These are phyloP conservation scores for Aporrectodea caliginosa DNA, from an alignment of 1,140 invertebrate species.

Conservation along the genomic window DNA sequence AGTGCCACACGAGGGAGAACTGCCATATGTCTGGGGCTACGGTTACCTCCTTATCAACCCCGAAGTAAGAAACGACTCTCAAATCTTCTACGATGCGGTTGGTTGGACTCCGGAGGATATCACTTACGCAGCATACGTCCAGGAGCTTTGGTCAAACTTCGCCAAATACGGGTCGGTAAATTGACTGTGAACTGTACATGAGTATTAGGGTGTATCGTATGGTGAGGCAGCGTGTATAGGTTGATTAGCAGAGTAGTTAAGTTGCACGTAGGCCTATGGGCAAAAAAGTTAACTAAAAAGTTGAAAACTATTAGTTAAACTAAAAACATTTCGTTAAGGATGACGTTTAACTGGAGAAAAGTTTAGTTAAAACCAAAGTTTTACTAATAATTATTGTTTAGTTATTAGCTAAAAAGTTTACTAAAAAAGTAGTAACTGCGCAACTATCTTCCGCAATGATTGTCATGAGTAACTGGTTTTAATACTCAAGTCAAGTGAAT, in stretches of 20 bases:
- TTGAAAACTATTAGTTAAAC: not conserved
- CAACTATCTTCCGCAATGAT: too few relatives aligned
- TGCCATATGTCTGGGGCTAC: constrained; percentile 11
- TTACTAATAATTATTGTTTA: too few relatives aligned
- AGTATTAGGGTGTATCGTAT: too few relatives aligned
- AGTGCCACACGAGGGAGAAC: not conserved
- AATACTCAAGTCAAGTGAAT: too few relatives aligned
- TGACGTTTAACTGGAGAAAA: not conserved
- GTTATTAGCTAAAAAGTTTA: too few relatives aligned
- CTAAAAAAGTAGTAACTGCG: too few relatives aligned
- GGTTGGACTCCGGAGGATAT: constrained; percentile 12
- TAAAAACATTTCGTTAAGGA: not conserved
- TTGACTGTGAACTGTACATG: not conserved
- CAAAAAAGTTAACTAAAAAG: not conserved
- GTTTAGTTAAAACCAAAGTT: too few relatives aligned
- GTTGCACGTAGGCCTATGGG: not conserved
- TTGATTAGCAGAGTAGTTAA: not conserved
- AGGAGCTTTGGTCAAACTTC: not conserved
- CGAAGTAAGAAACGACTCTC: not conserved
- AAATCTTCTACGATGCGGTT: not conserved
- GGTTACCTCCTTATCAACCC: constrained; percentile 4
- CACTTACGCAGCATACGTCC: not conserved
- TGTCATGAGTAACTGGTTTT: too few relatives aligned
- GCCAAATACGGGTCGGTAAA: not conserved
- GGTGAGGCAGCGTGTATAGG: too few relatives aligned